Percentiles rank a stretch among this genome's conserved stretches.
Evolutionary conservation across 2,797 vertebrate genomes (phyloP).

Genomic region (Sebastes miniatus): DNA sequence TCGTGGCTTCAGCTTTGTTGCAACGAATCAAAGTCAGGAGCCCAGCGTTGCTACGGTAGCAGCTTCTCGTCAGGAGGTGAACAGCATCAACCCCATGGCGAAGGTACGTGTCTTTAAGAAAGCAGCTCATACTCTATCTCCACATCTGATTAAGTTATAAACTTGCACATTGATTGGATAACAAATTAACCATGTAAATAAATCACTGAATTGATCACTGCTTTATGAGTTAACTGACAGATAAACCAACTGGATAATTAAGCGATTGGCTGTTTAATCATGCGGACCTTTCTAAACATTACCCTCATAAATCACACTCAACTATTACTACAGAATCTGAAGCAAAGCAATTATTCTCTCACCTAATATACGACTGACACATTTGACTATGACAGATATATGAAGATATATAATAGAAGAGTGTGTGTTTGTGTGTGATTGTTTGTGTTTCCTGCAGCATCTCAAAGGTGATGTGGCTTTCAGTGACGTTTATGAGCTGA

Average conservation of each 20-base stretch:
- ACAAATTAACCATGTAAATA: neutral
- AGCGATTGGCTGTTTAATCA: constrained; percentile 1
- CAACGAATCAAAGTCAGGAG: constrained; percentile 90
- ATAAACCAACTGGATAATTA: neutral
- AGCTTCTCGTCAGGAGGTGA: constrained; percentile 66
- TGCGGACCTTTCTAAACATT: constrained; percentile 9
- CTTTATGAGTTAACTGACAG: neutral
- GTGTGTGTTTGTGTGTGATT: neutral
- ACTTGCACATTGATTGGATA: neutral
- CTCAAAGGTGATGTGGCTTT: constrained; percentile 91
- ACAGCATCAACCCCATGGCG: constrained; percentile 87
- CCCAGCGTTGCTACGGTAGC: constrained; percentile 57
- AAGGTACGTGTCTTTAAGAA: constrained; percentile 81
- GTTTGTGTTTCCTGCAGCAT: constrained; percentile 79
- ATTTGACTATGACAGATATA: neutral
- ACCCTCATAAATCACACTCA: constrained; percentile 9
- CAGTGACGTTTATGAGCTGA: constrained; percentile 91
- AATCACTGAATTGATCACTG: neutral
- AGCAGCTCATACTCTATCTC: neutral
- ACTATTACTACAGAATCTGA: neutral
- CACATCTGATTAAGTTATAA: neutral
- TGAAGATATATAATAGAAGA: neutral
- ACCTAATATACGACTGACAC: neutral
- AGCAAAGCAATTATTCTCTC: neutral
- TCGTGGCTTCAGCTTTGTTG: constrained; percentile 96